These are phyloP conservation scores for Abrostola tripartita DNA, from an alignment of 2,888 invertebrate species.

Conservation along the genomic window DNA sequence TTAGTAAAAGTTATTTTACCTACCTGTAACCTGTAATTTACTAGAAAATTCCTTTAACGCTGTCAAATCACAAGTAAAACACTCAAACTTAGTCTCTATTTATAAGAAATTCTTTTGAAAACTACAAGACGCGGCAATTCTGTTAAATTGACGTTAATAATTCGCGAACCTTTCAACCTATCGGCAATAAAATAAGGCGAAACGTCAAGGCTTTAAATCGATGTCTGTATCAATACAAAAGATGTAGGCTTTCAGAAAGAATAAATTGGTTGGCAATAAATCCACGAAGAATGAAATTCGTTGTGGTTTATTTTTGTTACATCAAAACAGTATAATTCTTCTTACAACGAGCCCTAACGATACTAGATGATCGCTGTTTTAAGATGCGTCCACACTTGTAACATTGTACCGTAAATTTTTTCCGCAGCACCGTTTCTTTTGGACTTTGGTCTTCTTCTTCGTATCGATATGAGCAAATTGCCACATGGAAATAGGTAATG, in stretches of 20 bases:
- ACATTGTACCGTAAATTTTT: no score
- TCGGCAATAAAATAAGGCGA: slow-evolving; percentile 10
- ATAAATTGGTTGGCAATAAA: slow-evolving; percentile 31
- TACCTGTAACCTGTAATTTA: not conserved
- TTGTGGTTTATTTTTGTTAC: not conserved
- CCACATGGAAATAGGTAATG: no score
- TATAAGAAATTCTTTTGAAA: slow-evolving; percentile 5
- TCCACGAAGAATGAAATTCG: slow-evolving; percentile 10
- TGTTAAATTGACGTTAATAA: slow-evolving; percentile 9
- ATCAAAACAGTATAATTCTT: not conserved
- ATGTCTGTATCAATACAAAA: slow-evolving; percentile 9
- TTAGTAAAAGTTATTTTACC: no score
- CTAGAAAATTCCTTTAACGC: not conserved
- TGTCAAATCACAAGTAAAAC: slow-evolving; percentile 8
- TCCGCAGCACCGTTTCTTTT: no score
- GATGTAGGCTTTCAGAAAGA: slow-evolving; percentile 5
- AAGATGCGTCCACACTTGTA: no score
- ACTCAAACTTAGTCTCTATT: slow-evolving; percentile 6
- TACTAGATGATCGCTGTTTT: no score
- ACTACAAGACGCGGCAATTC: slow-evolving; percentile 15
- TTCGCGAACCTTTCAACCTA: slow-evolving; percentile 15
- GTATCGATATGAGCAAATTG: no score
- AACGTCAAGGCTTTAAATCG: slow-evolving; percentile 9
- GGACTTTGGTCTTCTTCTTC: no score
- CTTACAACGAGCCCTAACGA: not conserved